Percentiles rank a stretch among this genome's conserved stretches.
Evolutionary conservation across 2,113 vertebrate species (phyloP).

Genomic region (Cnemophilus loriae): DNA sequence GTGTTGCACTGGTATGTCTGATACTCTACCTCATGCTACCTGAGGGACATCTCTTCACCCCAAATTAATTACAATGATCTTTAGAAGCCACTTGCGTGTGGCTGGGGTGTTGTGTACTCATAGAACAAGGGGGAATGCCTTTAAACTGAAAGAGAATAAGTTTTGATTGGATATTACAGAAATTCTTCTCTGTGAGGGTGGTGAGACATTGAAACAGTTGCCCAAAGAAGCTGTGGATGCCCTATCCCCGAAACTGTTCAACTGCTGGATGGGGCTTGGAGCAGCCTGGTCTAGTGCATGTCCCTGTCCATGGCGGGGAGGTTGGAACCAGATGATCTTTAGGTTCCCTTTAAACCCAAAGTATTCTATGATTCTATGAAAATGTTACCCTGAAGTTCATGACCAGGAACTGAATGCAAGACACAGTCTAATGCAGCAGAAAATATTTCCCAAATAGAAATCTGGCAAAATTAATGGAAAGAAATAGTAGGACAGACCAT

Average conservation of each 20-base stretch:
- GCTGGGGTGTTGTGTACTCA: too few species aligned
- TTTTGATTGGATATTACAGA: neutral
- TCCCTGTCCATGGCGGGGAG: neutral
- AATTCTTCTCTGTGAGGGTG: neutral
- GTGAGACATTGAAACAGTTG: neutral
- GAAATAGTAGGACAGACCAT: neutral
- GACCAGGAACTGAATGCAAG: neutral
- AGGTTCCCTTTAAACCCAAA: neutral
- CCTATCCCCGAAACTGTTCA: neutral
- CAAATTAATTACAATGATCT: neutral
- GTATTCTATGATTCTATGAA: neutral
- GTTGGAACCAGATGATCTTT: neutral
- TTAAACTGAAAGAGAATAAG: neutral
- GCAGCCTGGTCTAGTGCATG: neutral
- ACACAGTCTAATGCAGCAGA: neutral
- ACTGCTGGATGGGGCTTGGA: neutral
- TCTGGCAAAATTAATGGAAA: neutral
- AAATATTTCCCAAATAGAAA: neutral
- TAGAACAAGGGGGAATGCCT: neutral
- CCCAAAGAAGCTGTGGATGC: neutral
- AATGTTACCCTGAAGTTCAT: neutral
- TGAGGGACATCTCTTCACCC: neutral
- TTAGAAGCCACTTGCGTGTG: neutral
- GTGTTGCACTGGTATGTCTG: neutral
- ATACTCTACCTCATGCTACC: neutral